Evolutionary conservation across 2,113 vertebrate genomes (phyloP), one percentile per base, ranked within the genome.

Genomic region (Notarius lentiginosus): DNA sequence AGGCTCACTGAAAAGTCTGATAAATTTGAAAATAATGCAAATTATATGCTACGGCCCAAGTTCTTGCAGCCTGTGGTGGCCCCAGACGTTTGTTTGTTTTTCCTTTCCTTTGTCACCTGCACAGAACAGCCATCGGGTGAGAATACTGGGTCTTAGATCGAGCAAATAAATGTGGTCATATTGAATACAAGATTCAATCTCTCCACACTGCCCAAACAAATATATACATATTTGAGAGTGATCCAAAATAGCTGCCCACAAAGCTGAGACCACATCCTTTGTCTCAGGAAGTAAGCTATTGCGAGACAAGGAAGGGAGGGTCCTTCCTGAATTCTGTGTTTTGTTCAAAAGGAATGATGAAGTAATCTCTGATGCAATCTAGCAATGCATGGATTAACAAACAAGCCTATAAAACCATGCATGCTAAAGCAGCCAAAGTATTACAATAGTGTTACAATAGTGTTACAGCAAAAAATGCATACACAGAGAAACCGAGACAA

Each of bases 231-330:
- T 68, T 30, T 14, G 24, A 22, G 41, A 60, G 77, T 61, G 53
- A 79, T 56, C 63, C 76, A 86, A 84, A 87, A 83, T 24, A 73
- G 75, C 82, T 84, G 70, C 68, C 53, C n/a, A 76, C 22, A 87
- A 86, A 83, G 49, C 30, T 70, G 70, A 77, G 51, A 82, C 14
- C 5, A 8, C n/a, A 66, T 79, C 66, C 73, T 86, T 18, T 20
- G 60, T 82, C 63, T 85, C 30, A 56, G 91, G 91, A 94, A 91
- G 87, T 85, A 75, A 73, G 84, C 90, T 87, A 86, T 60, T 90
- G 79, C 86, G 15, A 41, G 90, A 86, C 92, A 92, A 93, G 94
- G 93, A 94, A 94, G 92, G 91, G 92, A 88, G 76, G 90, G 90
- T 51, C 83, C 89, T 95, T 95, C 94, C 94, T 93, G 91, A 65